Percentiles rank a stretch among this genome's conserved stretches.
Conservation (phyloP, 2,888 invertebrate genomes). For the Xanthia icteritia region DNA sequence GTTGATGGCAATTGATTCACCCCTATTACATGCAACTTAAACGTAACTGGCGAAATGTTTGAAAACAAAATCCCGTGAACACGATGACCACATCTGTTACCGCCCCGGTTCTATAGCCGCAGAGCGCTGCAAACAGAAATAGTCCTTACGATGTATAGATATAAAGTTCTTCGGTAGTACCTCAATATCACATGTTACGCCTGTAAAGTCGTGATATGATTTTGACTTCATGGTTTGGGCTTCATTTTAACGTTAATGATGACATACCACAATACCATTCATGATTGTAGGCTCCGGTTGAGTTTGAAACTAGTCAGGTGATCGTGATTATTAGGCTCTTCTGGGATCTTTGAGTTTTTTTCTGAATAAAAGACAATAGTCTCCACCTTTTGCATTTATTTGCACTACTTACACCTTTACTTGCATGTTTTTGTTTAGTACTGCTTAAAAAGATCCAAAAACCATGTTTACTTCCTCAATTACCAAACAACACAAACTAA, state of each 20-base stretch:
- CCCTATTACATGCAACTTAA: too few relatives aligned
- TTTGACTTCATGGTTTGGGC: background rate
- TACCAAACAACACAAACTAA: slow-evolving; percentile 49
- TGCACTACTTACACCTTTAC: background rate
- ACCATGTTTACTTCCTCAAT: slow-evolving; percentile 62
- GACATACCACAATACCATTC: background rate
- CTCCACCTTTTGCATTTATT: slow-evolving; percentile 1
- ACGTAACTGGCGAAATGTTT: too few relatives aligned
- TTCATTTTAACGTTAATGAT: background rate
- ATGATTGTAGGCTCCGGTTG: background rate
- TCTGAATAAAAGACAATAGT: background rate
- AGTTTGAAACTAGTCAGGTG: too few relatives aligned
- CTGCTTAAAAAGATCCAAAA: slow-evolving; percentile 7
- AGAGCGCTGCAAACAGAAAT: too few relatives aligned
- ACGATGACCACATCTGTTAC: too few relatives aligned
- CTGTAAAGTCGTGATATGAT: background rate
- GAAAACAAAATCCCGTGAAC: too few relatives aligned
- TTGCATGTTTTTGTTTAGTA: background rate
- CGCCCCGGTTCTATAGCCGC: too few relatives aligned
- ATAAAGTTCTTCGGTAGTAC: too few relatives aligned
- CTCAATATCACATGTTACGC: too few relatives aligned
- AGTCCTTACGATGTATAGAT: too few relatives aligned
- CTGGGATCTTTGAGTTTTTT: background rate
- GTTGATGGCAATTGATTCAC: too few relatives aligned
- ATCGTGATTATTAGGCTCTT: background rate